Base-by-base conservation (phyloP, 2,113 vertebrate genomes). In the Vulpes lagopus region DNA sequence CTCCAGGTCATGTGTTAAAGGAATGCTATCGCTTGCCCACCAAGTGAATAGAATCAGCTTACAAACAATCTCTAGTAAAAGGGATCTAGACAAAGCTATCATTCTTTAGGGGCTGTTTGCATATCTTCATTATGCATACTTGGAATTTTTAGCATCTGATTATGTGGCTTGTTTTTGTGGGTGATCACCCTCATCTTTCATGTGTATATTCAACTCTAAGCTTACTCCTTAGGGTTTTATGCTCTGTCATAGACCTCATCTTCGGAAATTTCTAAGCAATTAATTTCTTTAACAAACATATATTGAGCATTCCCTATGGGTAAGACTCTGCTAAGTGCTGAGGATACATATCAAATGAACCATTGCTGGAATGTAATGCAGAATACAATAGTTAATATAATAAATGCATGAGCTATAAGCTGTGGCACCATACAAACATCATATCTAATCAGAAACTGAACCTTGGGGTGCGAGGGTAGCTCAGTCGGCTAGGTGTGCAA, bases 381-480 rank as follows among this genome's bases (percentile, higher is more conserved):
- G 8, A 79, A 79, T 57, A 15, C n/a, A 55, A 22, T 1, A 38
- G 9, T 30, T 90, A 23, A 79, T 51, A 49, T 23, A 91, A 32
- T 85, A 64, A 95, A 22, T 5, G 3, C 51, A 79, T 12, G 32
- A 92, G 16, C 35, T 35, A 10, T 64, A 73, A 59, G 20, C 53
- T n/a, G 19, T 20, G 16, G 16, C 11, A 62, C 8, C 49, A 76
- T 49, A 67, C 71, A 91, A 95, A 55, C 5, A 51, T 25, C 38
- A 30, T 6, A 38, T 74, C 57, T 93, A 91, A 85, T 59, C 91
- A 93, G 89, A 97, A 69, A 69, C 32, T 69, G 32, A 69, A 69
- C 16, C 67, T 32, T 20, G 32, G 67, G 19, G 32, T 0, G 3
- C 67, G 16, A 35, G 67, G 67, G 32, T 69, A n/a, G 32, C 32